phyloP scores from a whole-genome alignment of 2,888 invertebrate species.

The Pachycephus smyrnensis region DNA sequence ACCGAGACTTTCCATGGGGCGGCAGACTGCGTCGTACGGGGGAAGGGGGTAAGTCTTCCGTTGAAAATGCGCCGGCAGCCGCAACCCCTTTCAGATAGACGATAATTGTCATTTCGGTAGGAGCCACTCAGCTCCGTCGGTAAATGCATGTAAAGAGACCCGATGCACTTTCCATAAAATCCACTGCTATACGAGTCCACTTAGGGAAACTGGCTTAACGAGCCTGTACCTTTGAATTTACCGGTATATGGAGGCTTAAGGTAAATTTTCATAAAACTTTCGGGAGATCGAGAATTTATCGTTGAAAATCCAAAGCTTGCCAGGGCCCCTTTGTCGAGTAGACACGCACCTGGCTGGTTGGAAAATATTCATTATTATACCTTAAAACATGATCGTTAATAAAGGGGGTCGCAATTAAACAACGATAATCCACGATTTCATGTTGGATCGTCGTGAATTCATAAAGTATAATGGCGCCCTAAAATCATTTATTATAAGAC shows the following conservation, averaged over 20 bases:
- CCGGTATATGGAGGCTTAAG: not conserved
- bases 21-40: not conserved
- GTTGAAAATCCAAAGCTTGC: not conserved
- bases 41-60: not conserved
- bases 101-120: constrained; percentile 53
- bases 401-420: not conserved
- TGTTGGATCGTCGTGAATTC: not conserved
- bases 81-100: constrained; percentile 46
- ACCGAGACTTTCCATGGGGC: not conserved
- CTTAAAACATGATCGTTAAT: not conserved
- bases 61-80: constrained; percentile 8
- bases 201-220: constrained; percentile 60
- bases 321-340: not conserved
- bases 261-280: not conserved
- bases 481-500: not conserved
- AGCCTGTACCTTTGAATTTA: constrained; percentile 35
- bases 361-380: not conserved
- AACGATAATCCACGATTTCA: not conserved
- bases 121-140: constrained; percentile 46
- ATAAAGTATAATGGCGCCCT: not conserved
- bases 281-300: not conserved
- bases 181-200: constrained; percentile 65
- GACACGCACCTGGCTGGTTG: not conserved
- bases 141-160: constrained; percentile 57
- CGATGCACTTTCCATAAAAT: constrained; percentile 67